Percentiles rank a stretch among this genome's conserved stretches.
These are phyloP conservation scores for Microcebus jonahi DNA, from an alignment of 2,113 vertebrate species.

Conservation along the genomic window DNA sequence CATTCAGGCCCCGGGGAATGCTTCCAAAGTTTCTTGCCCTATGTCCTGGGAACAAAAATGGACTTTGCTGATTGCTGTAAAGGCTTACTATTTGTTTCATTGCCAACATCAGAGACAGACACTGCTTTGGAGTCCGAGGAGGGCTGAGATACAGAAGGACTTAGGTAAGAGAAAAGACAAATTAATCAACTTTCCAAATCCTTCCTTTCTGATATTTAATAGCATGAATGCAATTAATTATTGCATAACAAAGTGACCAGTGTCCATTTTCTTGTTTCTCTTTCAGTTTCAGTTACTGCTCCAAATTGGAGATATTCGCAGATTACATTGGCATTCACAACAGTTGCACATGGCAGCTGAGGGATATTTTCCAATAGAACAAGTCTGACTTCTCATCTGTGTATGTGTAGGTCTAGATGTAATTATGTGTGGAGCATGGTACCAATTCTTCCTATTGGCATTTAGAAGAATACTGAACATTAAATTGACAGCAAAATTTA, in stretches of 20 bases:
- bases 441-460: background rate
- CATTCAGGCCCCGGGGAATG: background rate
- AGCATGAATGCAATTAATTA: background rate
- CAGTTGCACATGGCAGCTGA: background rate
- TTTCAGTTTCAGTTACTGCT: background rate
- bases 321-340: background rate
- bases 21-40: background rate
- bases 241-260: background rate
- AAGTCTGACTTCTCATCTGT: background rate
- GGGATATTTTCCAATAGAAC: background rate
- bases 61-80: background rate
- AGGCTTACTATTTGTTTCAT: background rate
- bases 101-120: background rate
- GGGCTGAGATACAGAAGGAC: background rate
- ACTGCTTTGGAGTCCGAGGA: background rate
- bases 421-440: background rate
- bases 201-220: background rate
- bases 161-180: background rate
- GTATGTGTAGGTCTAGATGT: background rate
- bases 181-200: background rate
- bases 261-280: constrained; percentile 32
- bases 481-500: background rate
- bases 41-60: background rate
- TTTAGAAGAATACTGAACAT: background rate
- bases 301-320: background rate